These are phyloP conservation scores for Aurelia sp. DNA, from an alignment of 30 jellyfish, hydroid and myxozoan genomes.

Conservation along the genomic window DNA sequence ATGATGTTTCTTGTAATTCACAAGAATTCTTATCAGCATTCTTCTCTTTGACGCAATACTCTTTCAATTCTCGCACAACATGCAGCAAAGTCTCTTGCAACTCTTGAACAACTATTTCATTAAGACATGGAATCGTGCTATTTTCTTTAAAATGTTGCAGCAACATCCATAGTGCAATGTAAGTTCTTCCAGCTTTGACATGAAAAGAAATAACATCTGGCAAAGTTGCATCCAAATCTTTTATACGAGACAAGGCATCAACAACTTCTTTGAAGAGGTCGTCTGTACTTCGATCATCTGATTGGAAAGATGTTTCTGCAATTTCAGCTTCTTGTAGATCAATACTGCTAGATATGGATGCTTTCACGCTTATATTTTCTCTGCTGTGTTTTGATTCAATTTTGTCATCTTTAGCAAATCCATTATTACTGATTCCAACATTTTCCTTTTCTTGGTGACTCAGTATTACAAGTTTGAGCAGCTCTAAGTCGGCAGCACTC, in stretches of 20 bases:
- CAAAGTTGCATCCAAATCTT: slow-evolving; percentile 14
- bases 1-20: neutral
- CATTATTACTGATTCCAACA: slow-evolving; percentile 35
- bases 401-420: slow-evolving; percentile 33
- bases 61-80: slow-evolving; percentile 19
- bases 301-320: slow-evolving; percentile 15
- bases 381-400: neutral
- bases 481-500: slow-evolving; percentile 39
- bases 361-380: neutral
- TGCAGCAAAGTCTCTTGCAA: slow-evolving; percentile 39
- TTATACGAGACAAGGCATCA: slow-evolving; percentile 1
- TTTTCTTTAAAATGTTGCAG: slow-evolving; percentile 17
- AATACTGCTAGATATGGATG: slow-evolving; percentile 1
- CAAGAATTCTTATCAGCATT: neutral
- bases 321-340: slow-evolving; percentile 17
- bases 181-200: slow-evolving; percentile 40
- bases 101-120: neutral
- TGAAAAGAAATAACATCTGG: slow-evolving; percentile 20
- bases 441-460: neutral
- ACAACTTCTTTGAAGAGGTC: slow-evolving; percentile 25
- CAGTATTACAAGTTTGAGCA: slow-evolving; percentile 40
- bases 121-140: slow-evolving; percentile 21
- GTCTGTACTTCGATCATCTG: neutral
- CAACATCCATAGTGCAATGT: slow-evolving; percentile 55
- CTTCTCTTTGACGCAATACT: slow-evolving; percentile 7